A percentile compares a stretch with the other conserved stretches of the same genome.
Evolutionary conservation across 2,797 vertebrate genomes (phyloP).

Genomic region (Syngnathus acus): DNA sequence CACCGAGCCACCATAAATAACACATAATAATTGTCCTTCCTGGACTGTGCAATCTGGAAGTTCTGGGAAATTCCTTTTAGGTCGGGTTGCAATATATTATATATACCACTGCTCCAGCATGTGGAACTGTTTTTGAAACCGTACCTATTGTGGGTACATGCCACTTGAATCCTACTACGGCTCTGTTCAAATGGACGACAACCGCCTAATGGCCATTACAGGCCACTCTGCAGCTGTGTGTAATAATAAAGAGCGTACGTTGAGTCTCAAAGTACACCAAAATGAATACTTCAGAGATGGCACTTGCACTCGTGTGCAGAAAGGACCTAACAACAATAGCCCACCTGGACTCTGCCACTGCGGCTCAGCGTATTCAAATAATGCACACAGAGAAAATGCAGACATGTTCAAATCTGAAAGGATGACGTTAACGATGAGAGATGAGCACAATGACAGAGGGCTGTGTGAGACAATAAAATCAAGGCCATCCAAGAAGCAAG

Average conservation of each 20-base stretch:
- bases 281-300: slow-evolving; percentile 36
- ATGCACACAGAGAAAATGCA: slow-evolving; percentile 60
- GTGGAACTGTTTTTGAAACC: too few relatives aligned
- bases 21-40: too few relatives aligned
- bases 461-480: slow-evolving; percentile 74
- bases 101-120: slow-evolving; percentile 15
- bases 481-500: slow-evolving; percentile 71
- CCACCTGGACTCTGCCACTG: slow-evolving; percentile 42
- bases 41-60: too few relatives aligned
- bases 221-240: too few relatives aligned
- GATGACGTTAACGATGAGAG: slow-evolving; percentile 71
- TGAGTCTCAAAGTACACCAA: slow-evolving; percentile 27
- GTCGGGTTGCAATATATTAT: too few relatives aligned
- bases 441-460: slow-evolving; percentile 64
- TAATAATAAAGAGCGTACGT: slow-evolving; percentile 14
- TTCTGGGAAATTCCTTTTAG: too few relatives aligned
- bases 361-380: slow-evolving; percentile 55
- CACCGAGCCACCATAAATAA: too few relatives aligned
- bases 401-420: slow-evolving; percentile 68
- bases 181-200: too few relatives aligned
- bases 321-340: slow-evolving; percentile 54
- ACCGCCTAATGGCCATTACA: too few relatives aligned
- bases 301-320: slow-evolving; percentile 12
- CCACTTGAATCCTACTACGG: too few relatives aligned
- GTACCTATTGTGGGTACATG: too few relatives aligned